Evolutionary conservation across 2,113 vertebrate species (phyloP), one percentile per base, ranked within the genome.

Genomic region (Blennius ocellaris): DNA sequence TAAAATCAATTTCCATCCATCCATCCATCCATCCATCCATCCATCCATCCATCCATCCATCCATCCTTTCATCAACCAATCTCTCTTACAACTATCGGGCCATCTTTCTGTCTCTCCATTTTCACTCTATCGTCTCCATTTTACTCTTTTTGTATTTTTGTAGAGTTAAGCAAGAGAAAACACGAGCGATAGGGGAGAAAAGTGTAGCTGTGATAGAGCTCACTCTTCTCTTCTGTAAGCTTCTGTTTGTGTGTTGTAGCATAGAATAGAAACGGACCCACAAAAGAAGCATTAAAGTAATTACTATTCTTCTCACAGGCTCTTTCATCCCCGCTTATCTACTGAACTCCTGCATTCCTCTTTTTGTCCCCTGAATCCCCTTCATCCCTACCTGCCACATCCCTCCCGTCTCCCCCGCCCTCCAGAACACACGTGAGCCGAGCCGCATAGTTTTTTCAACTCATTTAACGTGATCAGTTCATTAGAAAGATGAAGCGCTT

Each of bases 401-500:
- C 40, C 36, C 43, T 40, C 21, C 21, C 61, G 44, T 69, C 11
- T n/a, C 12, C 15, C 49, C 36, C 17, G 17, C 12, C 37, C 38
- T 30, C 21, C 21, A 4, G 21, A 48, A 30, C 51, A 52, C 57
- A 72, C 53, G 12, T 58, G 61, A 44, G 55, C 53, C 48, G 54
- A 63, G 77, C 62, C 68, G 47, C 60, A 47, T 44, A 82, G 77
- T 82, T 87, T 80, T 80, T 30, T 80, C 67, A 74, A 82, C 83
- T 90, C 88, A 85, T 91, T 92, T 85, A 79, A 84, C 72, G 67
- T 85, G 83, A 91, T 91, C 81, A 85, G 83, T 93, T 92, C 86
- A 92, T 93, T 92, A 91, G 83, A 92, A 82, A 90, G 88, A 92
- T 76, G 87, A 87, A 90, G 85, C 72, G 43, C 62, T 41, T 85